phyloP scores from a whole-genome alignment of 2,113 vertebrate species.

The Tetrax tetrax region DNA sequence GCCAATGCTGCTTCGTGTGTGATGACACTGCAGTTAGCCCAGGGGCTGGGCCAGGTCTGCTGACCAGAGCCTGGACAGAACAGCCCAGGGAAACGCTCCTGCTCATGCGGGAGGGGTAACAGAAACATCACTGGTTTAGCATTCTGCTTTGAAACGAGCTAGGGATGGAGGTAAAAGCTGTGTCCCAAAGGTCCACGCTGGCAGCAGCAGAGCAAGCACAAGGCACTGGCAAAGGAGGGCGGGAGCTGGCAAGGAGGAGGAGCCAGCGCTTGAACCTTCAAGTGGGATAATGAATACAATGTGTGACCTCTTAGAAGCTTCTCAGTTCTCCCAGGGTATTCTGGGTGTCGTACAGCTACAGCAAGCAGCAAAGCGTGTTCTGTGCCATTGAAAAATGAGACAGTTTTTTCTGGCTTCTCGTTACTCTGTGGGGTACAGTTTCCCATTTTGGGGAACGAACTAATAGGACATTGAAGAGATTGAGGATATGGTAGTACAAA shows the following conservation, averaged over 20 bases:
- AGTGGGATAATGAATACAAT: fast-evolving
- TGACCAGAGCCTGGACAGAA: neutral
- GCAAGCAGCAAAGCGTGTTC: fast-evolving
- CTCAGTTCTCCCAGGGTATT: fast-evolving
- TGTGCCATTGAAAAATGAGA: neutral
- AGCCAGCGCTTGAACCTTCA: neutral
- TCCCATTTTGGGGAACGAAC: neutral
- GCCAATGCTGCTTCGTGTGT: neutral
- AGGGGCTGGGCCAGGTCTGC: no score
- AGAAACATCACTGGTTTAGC: neutral
- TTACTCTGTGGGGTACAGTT: neutral
- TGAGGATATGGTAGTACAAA: neutral
- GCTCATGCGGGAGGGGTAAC: neutral
- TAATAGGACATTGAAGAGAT: neutral
- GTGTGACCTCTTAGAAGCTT: neutral
- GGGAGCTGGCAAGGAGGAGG: neutral
- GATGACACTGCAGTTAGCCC: no score
- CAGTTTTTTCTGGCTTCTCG: neutral
- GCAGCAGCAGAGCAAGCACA: neutral
- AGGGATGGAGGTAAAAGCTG: fast-evolving
- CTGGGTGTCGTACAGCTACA: neutral
- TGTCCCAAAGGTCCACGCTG: neutral
- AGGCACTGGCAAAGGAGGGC: neutral
- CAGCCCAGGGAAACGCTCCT: neutral
- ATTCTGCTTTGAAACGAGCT: neutral